These are phyloP conservation scores for Trilocha varians DNA, from an alignment of 2,888 invertebrate species.

Conservation along the genomic window DNA sequence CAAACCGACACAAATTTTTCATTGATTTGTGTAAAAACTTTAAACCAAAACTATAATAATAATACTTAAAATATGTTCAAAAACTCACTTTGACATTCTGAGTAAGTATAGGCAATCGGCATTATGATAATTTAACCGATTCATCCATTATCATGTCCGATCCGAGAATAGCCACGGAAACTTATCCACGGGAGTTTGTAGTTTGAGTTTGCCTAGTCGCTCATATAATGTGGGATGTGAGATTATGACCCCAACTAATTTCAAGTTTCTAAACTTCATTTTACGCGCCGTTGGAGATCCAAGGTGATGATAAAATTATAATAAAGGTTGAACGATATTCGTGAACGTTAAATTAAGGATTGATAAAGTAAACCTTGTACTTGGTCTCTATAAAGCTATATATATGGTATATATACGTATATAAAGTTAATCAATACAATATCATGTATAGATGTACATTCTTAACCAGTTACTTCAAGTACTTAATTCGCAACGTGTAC, in stretches of 20 bases:
- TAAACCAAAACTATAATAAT: no score
- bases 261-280: constrained; percentile 64
- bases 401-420: background rate
- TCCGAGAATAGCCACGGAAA: constrained; percentile 17
- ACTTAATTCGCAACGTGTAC: no score
- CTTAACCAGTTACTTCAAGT: no score
- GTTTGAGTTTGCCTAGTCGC: constrained; percentile 24
- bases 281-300: constrained; percentile 54
- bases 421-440: background rate
- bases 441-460: background rate
- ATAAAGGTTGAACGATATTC: constrained; percentile 24
- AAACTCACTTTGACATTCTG: no score
- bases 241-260: constrained; percentile 59
- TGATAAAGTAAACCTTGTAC: background rate
- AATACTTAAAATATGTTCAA: no score
- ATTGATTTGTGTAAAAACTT: no score
- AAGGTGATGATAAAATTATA: constrained; percentile 52
- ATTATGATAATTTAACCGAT: background rate
- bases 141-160: constrained; percentile 1
- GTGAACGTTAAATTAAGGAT: no score
- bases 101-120: no score
- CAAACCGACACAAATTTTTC: no score
- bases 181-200: constrained; percentile 14
- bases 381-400: no score
- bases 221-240: constrained; percentile 39